phyloP scores from a whole-genome alignment of 2,113 vertebrate genomes.

The Hippopotamus amphibius region DNA sequence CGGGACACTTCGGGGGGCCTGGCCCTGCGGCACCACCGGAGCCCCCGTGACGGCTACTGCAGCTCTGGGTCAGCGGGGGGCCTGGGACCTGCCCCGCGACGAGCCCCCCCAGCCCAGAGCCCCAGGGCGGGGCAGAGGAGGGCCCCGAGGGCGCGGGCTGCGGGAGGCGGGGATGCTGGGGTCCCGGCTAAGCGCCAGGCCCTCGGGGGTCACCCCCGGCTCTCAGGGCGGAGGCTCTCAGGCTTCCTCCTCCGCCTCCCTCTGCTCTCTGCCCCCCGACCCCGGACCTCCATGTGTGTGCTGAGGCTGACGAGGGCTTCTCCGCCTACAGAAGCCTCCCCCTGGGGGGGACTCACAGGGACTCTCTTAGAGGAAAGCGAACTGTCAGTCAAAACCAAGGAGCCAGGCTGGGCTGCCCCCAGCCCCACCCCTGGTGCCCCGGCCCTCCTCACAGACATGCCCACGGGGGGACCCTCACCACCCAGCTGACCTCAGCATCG shows the following conservation, averaged over 20 bases:
- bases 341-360: no score
- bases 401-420: background rate
- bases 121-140: fast-evolving
- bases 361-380: background rate
- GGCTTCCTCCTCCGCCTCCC: no score
- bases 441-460: background rate
- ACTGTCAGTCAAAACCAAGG: fast-evolving
- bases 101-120: background rate
- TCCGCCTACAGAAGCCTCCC: background rate
- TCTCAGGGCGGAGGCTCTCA: no score
- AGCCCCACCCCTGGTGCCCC: background rate
- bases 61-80: background rate
- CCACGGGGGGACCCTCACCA: background rate
- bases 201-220: fast-evolving
- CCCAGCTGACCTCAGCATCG: background rate
- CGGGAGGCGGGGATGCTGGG: background rate
- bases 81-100: background rate
- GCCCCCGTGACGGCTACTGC: background rate
- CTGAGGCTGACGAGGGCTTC: background rate
- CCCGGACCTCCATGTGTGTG: no score
- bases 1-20: fast-evolving
- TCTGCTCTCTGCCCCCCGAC: background rate
- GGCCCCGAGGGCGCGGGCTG: background rate
- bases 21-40: background rate
- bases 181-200: background rate